Percentiles rank a stretch among this genome's conserved stretches.
These are phyloP conservation scores for Calosoma granatense DNA, from an alignment of 1,140 invertebrate genomes.

Conservation along the genomic window DNA sequence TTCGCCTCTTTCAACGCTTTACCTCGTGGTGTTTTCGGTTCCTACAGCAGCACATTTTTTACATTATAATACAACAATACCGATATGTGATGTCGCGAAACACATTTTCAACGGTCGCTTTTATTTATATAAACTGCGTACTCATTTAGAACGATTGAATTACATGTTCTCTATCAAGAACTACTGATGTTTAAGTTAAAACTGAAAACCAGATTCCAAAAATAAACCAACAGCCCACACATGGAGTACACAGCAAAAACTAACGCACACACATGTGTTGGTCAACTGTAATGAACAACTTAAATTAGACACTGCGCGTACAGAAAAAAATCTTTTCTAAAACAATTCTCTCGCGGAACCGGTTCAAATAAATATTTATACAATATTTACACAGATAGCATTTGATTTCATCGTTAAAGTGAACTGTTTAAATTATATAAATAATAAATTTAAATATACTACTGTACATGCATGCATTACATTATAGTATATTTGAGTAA, in stretches of 20 bases:
- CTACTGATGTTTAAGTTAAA: neutral
- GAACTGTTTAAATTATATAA: no score
- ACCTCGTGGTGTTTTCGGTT: neutral
- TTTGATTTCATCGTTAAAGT: no score
- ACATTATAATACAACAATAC: no score
- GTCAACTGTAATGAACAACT: neutral
- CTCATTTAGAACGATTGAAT: neutral
- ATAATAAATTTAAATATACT: no score
- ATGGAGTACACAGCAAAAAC: neutral
- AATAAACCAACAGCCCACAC: slow-evolving; percentile 3
- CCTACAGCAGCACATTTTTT: neutral
- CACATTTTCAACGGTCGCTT: no score
- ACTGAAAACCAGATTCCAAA: neutral
- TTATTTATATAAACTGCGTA: no score
- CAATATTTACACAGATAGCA: no score
- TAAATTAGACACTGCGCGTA: neutral
- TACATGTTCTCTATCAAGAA: neutral
- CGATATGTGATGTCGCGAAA: no score
- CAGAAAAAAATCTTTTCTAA: neutral
- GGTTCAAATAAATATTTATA: no score
- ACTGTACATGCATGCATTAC: no score
- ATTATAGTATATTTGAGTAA: neutral
- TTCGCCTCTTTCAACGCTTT: neutral
- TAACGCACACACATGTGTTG: neutral
- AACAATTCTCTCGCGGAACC: no score